Evolutionary conservation across 1,140 invertebrate genomes (phyloP).

Genomic region (Trialeurodes vaporariorum): DNA sequence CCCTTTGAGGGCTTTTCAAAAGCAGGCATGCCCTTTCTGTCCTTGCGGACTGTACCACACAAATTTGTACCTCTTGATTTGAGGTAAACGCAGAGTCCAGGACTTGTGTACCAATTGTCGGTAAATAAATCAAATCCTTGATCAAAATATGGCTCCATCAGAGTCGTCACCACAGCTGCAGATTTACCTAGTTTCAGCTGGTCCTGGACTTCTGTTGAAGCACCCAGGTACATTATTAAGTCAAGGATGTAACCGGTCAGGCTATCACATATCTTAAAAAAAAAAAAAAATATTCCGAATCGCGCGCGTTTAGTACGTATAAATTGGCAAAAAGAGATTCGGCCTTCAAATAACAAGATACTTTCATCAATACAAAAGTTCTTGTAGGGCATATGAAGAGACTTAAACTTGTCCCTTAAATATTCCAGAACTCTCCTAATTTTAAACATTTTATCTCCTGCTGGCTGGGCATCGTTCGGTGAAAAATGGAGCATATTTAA

Average conservation of each 20-base stretch:
- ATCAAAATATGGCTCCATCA: conserved; percentile 26
- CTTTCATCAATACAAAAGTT: conserved; percentile 25
- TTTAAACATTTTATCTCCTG: conserved; percentile 2
- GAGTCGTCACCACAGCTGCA: conserved; percentile 23
- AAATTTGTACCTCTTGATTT: conserved; percentile 23
- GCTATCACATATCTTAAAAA: conserved; percentile 22
- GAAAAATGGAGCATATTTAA: conserved; percentile 16
- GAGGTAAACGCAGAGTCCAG: conserved; percentile 22
- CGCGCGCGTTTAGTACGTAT: conserved; percentile 25
- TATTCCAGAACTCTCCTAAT: background rate
- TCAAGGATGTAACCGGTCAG: conserved; percentile 4
- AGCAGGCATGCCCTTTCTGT: conserved; percentile 27
- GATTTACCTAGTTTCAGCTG: conserved; percentile 23
- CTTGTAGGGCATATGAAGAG: conserved; percentile 6
- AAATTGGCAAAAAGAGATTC: conserved; percentile 26
- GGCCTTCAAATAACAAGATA: conserved; percentile 24
- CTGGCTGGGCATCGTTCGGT: conserved; percentile 11
- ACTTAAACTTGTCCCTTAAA: conserved; percentile 8
- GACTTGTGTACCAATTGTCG: conserved; percentile 29
- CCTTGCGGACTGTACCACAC: conserved; percentile 25
- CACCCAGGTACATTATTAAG: conserved; percentile 4
- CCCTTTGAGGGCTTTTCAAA: conserved; percentile 25
- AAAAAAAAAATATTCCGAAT: conserved; percentile 27
- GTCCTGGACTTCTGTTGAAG: conserved; percentile 10
- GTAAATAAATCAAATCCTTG: conserved; percentile 25